Base-by-base conservation (phyloP, 2,797 vertebrate species). In the Rhinatrema bivittatum region DNA sequence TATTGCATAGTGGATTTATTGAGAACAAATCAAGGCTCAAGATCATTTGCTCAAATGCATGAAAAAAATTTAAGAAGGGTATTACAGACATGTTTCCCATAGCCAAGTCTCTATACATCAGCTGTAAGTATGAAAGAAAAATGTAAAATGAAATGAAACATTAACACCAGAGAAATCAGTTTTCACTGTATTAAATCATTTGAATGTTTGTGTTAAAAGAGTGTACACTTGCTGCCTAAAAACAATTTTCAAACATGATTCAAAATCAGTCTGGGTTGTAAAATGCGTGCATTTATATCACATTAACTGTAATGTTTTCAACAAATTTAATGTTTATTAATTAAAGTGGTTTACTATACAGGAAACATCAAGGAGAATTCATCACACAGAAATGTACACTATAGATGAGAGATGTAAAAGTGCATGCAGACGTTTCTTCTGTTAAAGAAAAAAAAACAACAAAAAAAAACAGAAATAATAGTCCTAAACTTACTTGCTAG, bases 321-420 rank as follows among this genome's bases (percentile, higher is more conserved):
- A 71, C 72, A 71, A 83, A 80, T 66, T 73, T 83, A 76, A 74
- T 76, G 72, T 85, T 86, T 86, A 84, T 85, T 84, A 59, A 76
- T 76, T 81, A 79, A 81, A 81, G 69, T 68, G 81, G 79, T 85
- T 84, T 84, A 86, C 88, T 87, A 82, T 85, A 90, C 91, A 94
- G 81, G 84, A 82, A 85, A 94, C 91, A 93, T 83, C 84, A 82
- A 88, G 89, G 78, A 81, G 65, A 87, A 68, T 70, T 76, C 85
- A 83, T 90, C 81, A 87, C 88, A 92, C 82, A 86, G 86, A 90
- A 86, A 80, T 78, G 84, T 84, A 90, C 71, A 90, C 81, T 90
- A 81, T 78, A 84, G 66, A 78, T 78, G 85, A 87, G 82, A 89
- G 79, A 82, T 84, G 83, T 81, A 78, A 84, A 89, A 82, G 74